Percentiles rank a stretch among this genome's conserved stretches.
phyloP scores from a whole-genome alignment of 2,888 invertebrate species.

The Cryptus armator region DNA sequence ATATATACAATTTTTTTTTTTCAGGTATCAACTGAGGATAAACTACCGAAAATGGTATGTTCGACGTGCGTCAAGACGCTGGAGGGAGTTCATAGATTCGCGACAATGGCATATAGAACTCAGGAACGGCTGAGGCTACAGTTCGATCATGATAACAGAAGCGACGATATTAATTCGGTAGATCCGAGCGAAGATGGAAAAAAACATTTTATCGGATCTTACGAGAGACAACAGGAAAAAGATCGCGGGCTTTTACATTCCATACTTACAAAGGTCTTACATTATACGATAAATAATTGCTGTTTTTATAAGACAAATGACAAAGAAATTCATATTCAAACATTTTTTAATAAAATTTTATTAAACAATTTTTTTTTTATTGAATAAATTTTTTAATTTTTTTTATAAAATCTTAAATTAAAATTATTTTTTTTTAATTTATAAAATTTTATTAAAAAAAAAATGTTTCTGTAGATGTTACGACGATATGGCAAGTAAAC shows the following conservation, averaged over 20 bases:
- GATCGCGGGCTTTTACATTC: conserved; percentile 86
- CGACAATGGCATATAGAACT: conserved; percentile 88
- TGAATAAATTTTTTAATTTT: neutral
- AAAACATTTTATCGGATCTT: conserved; percentile 42
- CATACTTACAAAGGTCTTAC: conserved; percentile 86
- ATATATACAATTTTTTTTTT: conserved; percentile 63
- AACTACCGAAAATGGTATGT: conserved; percentile 90
- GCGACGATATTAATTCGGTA: conserved; percentile 17
- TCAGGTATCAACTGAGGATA: conserved; percentile 89
- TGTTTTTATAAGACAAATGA: too few species aligned
- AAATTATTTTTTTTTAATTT: neutral
- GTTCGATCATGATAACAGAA: conserved; percentile 68
- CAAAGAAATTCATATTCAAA: too few species aligned
- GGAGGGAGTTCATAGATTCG: conserved; percentile 89
- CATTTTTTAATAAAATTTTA: too few species aligned
- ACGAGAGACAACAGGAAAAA: conserved; percentile 76
- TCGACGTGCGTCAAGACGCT: conserved; percentile 88
- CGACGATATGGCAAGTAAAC: neutral
- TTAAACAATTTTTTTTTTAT: neutral
- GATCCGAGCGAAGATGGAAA: conserved; percentile 33
- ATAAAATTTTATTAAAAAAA: too few species aligned
- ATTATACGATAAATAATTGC: neutral
- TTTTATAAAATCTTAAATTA: neutral
- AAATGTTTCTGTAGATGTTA: neutral
- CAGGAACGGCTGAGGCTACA: conserved; percentile 87